Conservation (phyloP, 2,113 vertebrate species). For the Pao palembangensis region DNA sequence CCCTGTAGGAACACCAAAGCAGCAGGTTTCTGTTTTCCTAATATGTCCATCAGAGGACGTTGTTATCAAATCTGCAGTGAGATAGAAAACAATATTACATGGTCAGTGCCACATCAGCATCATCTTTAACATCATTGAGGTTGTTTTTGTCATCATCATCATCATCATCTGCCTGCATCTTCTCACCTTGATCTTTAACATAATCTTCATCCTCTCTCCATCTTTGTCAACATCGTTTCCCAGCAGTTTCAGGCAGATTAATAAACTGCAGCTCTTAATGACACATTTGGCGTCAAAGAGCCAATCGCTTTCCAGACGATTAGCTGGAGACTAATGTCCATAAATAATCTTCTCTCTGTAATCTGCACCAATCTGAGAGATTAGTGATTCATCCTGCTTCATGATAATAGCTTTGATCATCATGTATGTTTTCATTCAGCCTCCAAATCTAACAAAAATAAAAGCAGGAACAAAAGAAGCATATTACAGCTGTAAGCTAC, state of each 20-base stretch:
- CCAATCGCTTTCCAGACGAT: slow-evolving; percentile 40
- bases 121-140: no score
- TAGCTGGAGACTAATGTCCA: slow-evolving; percentile 19
- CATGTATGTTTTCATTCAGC: no score
- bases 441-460: no score
- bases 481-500: no score
- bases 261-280: background rate
- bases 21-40: background rate
- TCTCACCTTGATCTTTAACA: no score
- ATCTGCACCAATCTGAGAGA: background rate
- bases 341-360: slow-evolving; percentile 26
- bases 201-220: background rate
- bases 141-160: no score
- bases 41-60: background rate
- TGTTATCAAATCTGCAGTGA: no score
- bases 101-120: no score
- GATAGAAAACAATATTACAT: no score
- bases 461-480: no score
- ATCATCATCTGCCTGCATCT: no score
- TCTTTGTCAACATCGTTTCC: background rate
- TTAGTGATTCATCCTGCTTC: background rate
- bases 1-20: background rate
- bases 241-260: slow-evolving; percentile 12
- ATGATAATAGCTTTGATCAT: background rate
- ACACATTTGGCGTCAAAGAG: slow-evolving; percentile 29